Base-by-base conservation (phyloP, 2,888 invertebrate genomes). In the Sphaerophoria taeniata region DNA sequence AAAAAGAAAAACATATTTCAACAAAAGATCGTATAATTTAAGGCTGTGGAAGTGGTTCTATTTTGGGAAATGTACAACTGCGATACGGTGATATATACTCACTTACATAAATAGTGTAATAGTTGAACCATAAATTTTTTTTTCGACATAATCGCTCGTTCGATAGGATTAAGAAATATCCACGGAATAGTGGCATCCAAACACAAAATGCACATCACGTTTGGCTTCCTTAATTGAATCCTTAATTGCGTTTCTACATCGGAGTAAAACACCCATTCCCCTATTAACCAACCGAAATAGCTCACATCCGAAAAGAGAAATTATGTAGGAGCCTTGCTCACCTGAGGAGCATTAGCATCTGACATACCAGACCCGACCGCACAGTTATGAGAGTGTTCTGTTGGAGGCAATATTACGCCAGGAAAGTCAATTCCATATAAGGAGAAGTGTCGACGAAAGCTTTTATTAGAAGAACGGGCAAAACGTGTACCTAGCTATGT, bases 221-320 rank as follows among this genome's bases (percentile, higher is more conserved):
- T 61, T 72, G 75, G 69, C 80, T 80, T 72, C 80, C 84, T 80
- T 80, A 85, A 85, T 85, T 85, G 84, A 85, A 85, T 85, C 69
- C 84, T 80, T 85, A 85, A 80, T 85, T 85, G 72, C 69, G 75
- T 72, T 80, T 85, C 84, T 85, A 76, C 76, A 76, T 58, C 43
- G 55, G 39, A 61, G 75, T 56, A 36, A 63, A 49, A 49, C 63
- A n/a, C 14, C 4, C 4, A 53, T 16, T 11, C 11, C 72, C 65
- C 65, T 60, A 75, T 65, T 69, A 80, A 67, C 75, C 56, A 80
- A 6, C 39, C 36, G 71, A 76, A 80, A 69, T 47, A 61, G 36
- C 36, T 71, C 67, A 67, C 39, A 75, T 84, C 43, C 53, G 33
- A n/a, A 70, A 33, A 53, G 6, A 45, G 45, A 43, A 55, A 79